These are phyloP conservation scores for Melanostigma gelatinosum DNA, from an alignment of 2,113 vertebrate species.

Conservation along the genomic window DNA sequence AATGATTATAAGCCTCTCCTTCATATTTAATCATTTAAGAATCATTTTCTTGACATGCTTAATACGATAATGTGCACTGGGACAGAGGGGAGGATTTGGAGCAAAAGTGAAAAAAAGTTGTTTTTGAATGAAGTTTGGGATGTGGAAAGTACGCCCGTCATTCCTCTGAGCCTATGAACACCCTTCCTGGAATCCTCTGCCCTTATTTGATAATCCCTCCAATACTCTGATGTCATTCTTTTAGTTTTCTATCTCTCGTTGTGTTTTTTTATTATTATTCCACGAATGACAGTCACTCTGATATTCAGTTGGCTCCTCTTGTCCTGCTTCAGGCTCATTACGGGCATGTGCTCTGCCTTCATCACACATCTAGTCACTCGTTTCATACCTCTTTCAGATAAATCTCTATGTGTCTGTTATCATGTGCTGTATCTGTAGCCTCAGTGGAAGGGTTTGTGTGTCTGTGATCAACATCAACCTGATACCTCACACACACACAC, in stretches of 20 bases:
- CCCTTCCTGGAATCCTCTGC: conserved; percentile 18
- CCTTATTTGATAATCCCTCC: conserved; percentile 9
- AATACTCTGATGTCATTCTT: neutral
- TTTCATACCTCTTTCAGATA: conserved; percentile 1
- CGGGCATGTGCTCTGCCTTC: neutral
- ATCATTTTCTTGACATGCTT: conserved; percentile 12
- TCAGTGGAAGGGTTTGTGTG: neutral
- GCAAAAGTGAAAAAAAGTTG: conserved; percentile 1
- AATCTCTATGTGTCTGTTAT: neutral
- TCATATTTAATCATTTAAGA: conserved; percentile 41
- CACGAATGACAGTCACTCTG: neutral
- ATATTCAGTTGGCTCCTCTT: conserved; percentile 5
- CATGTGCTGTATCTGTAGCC: neutral
- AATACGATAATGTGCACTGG: neutral
- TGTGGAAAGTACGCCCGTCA: conserved; percentile 1
- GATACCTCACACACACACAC: neutral
- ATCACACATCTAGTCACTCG: neutral
- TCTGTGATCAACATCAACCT: neutral
- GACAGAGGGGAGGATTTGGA: conserved; percentile 5
- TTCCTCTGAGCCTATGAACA: neutral
- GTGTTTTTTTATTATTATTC: neutral
- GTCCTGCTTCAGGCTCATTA: neutral
- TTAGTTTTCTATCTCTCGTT: neutral
- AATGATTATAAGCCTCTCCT: conserved; percentile 43
- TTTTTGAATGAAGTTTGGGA: conserved; percentile 6